These are phyloP conservation scores for Lutraria rhynchaena DNA, from an alignment of 1,140 invertebrate genomes.

Conservation along the genomic window DNA sequence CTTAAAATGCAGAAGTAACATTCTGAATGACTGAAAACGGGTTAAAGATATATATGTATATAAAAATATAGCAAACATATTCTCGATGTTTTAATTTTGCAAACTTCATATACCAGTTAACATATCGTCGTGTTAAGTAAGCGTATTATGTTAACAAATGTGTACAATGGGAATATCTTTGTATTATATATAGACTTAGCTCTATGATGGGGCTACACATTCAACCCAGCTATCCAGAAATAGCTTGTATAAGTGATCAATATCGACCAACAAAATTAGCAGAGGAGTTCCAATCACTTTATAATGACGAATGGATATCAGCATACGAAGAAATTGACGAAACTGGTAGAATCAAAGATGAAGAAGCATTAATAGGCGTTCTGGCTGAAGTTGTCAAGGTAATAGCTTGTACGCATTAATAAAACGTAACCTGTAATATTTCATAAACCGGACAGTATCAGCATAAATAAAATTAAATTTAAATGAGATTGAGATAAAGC, in stretches of 20 bases:
- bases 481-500: no score
- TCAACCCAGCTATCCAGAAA: slow-evolving; percentile 42
- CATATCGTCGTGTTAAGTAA: no score
- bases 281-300: slow-evolving; percentile 49
- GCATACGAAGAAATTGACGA: slow-evolving; percentile 33
- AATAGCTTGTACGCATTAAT: no score
- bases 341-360: slow-evolving; percentile 1
- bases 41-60: no score
- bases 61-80: no score
- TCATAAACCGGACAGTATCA: background rate
- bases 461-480: background rate
- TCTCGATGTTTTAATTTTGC: no score
- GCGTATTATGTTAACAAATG: no score
- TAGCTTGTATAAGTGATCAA: slow-evolving; percentile 54
- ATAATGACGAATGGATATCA: slow-evolving; percentile 59
- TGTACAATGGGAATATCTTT: no score
- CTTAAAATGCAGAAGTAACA: no score
- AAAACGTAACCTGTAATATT: background rate
- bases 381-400: slow-evolving; percentile 35
- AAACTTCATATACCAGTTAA: no score
- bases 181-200: slow-evolving; percentile 51
- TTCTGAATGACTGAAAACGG: no score
- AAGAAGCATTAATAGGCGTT: slow-evolving; percentile 29
- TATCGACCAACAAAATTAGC: slow-evolving; percentile 53
- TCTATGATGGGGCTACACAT: slow-evolving; percentile 36